Conservation (phyloP, 2,113 vertebrate species). For the Corvus cornix region DNA sequence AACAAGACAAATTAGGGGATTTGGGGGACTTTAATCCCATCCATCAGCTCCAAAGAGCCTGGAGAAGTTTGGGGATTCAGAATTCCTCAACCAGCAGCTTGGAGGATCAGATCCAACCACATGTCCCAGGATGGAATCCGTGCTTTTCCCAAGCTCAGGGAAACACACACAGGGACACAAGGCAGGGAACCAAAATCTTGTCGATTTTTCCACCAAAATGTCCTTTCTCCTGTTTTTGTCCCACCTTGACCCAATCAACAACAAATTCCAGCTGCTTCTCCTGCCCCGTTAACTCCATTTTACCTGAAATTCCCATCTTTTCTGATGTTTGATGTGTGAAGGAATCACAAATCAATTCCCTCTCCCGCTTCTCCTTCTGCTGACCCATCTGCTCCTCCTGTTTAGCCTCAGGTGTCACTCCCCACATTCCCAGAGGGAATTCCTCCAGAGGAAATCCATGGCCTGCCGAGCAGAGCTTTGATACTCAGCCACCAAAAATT, state of each 20-base stretch:
- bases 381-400: background rate
- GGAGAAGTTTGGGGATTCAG: background rate
- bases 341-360: background rate
- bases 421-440: background rate
- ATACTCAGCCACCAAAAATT: background rate
- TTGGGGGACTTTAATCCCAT: accelerated
- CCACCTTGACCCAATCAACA: background rate
- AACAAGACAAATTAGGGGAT: background rate
- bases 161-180: background rate
- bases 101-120: background rate
- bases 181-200: background rate
- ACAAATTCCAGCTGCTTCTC: background rate
- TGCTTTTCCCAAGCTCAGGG: background rate
- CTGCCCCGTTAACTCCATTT: background rate
- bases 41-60: background rate
- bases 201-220: accelerated
- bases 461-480: background rate
- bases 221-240: background rate
- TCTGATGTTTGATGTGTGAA: background rate
- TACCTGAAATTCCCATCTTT: background rate
- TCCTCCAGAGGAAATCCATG: background rate
- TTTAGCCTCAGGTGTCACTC: background rate
- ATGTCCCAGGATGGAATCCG: accelerated
- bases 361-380: background rate
- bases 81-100: background rate